Base-by-base conservation (phyloP, 2,888 invertebrate species). In the Protodeltote pygarga region DNA sequence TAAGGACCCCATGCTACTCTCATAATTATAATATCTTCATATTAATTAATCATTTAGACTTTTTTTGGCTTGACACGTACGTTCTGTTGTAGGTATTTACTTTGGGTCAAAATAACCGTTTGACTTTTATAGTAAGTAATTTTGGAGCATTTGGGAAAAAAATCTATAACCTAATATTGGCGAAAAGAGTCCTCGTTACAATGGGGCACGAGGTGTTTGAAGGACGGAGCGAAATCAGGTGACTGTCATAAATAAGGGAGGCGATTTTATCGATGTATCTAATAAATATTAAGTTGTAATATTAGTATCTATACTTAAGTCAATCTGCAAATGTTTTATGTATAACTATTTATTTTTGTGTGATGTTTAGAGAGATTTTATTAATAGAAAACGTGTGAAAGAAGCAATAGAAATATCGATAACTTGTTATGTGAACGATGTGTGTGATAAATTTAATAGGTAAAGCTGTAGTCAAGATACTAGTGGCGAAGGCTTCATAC, bases 201-300 rank as follows among this genome's bases (percentile, higher is more conserved):
- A 44, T 61, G 27, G 50, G 32, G 17, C 38, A 11, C 46, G 66
- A 65, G 46, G 62, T 54, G 49, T 61, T 65, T 54, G 61, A 40
- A 35, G 34, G 40, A 32, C 44, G 23, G 33, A 53, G 44, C 14
- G 31, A 35, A 61, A 65, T 62, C 66, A 62, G 55, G 62, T 54
- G 41, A 44, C 39, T 44, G 49, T 54, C 50, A 50, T 65, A 61
- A 61, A 63, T 61, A 65, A 47, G 38, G 37, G 45, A 19, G 38
- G 53, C 42, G 47, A 44, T 59, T 65, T 59, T 52, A 60, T 59
- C 65, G 65, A 61, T 48, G 61, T 65, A 38, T 60, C 53, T 61
- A 61, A 61, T 61, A 65, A 65, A 65, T 65, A 52, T 59, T 59
- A 37, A 51, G 53, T 47, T 59, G 40, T 59, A 41, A 21, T 41